These are phyloP conservation scores for Desmodus rotundus DNA, from an alignment of 2,113 vertebrate species.

Conservation along the genomic window DNA sequence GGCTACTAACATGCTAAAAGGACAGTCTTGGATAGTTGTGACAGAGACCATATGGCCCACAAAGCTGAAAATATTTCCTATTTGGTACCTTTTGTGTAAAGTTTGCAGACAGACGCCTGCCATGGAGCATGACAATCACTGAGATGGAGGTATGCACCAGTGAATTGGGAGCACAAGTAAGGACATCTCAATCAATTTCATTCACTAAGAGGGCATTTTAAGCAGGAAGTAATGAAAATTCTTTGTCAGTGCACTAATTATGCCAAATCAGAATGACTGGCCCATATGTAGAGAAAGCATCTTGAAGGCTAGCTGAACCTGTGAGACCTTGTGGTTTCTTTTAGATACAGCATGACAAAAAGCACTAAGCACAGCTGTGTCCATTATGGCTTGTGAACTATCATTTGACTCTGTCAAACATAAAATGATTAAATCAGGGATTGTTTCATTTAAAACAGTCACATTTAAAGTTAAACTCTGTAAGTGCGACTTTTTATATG, in stretches of 20 bases:
- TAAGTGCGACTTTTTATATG: background rate
- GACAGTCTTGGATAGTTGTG: background rate
- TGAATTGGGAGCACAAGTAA: background rate
- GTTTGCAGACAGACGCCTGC: background rate
- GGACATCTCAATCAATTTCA: background rate
- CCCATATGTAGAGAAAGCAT: background rate
- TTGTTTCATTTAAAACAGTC: background rate
- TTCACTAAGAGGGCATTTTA: background rate
- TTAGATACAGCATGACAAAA: background rate
- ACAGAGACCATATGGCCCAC: background rate
- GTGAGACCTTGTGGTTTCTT: slow-evolving; percentile 15
- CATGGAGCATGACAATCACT: background rate
- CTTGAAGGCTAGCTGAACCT: background rate
- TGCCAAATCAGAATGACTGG: background rate
- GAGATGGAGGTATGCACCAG: background rate
- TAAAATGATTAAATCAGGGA: background rate
- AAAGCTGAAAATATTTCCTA: background rate
- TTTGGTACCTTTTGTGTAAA: background rate
- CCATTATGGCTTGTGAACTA: slow-evolving; percentile 21
- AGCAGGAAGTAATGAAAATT: background rate
- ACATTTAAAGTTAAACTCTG: background rate
- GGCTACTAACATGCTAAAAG: background rate
- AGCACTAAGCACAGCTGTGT: slow-evolving; percentile 18
- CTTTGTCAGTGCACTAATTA: background rate
- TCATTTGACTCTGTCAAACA: background rate